phyloP scores from a whole-genome alignment of 1,140 invertebrate species.

The Stegodyphus dumicola region DNA sequence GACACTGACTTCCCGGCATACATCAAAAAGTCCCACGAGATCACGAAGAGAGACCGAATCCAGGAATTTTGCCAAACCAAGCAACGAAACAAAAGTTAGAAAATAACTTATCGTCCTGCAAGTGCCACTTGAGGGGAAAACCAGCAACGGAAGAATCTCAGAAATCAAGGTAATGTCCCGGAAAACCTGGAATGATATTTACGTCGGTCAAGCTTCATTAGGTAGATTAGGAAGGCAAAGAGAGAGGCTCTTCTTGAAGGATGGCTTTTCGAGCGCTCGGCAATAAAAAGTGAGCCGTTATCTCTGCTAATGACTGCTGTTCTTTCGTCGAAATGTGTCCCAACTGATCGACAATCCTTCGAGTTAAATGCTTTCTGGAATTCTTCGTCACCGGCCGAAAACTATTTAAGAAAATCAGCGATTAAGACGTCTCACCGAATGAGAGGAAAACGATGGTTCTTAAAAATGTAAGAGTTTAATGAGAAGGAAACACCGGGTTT shows the following conservation, averaged over 20 bases:
- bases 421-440: slow-evolving; percentile 7
- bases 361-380: slow-evolving; percentile 24
- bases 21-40: slow-evolving; percentile 44
- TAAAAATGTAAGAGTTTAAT: background rate
- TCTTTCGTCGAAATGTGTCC: slow-evolving; percentile 43
- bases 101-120: slow-evolving; percentile 49
- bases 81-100: slow-evolving; percentile 34
- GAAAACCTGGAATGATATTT: slow-evolving; percentile 59
- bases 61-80: background rate
- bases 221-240: slow-evolving; percentile 24
- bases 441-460: background rate
- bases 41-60: background rate
- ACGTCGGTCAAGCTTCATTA: slow-evolving; percentile 57
- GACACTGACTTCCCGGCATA: slow-evolving; percentile 3
- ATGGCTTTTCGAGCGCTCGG: background rate
- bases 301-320: slow-evolving; percentile 46
- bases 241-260: background rate
- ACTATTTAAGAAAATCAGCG: background rate
- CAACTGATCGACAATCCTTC: slow-evolving; percentile 20
- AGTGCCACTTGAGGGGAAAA: slow-evolving; percentile 17
- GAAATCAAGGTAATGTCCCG: slow-evolving; percentile 52
- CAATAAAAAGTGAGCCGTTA: slow-evolving; percentile 51
- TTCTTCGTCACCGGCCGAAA: background rate
- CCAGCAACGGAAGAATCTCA: slow-evolving; percentile 36
- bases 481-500: background rate